Conservation (phyloP, 2,888 invertebrate genomes). For the Dione juno region DNA sequence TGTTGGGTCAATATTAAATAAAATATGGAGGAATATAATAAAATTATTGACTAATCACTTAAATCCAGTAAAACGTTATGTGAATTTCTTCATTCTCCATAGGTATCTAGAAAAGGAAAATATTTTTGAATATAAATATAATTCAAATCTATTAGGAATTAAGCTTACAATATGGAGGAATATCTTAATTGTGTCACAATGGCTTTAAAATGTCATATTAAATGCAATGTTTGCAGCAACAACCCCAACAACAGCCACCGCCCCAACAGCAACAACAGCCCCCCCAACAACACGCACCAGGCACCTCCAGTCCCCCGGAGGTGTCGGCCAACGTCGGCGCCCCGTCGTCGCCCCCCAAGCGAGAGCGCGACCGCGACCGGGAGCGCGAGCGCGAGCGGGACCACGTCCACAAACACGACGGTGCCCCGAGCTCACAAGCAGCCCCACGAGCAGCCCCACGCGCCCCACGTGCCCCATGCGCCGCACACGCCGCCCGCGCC, state of each 20-base stretch:
- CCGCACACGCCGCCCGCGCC: constrained; percentile 50
- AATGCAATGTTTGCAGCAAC: background rate
- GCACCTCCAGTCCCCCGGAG: constrained; percentile 67
- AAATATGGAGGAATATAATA: too few relatives aligned
- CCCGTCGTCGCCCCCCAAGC: constrained; percentile 54
- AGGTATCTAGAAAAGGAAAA: too few relatives aligned
- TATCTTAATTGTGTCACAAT: too few relatives aligned
- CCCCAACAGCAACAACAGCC: constrained; percentile 16
- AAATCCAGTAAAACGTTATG: too few relatives aligned
- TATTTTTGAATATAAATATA: too few relatives aligned
- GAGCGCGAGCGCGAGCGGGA: too few relatives aligned
- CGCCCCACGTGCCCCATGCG: constrained; percentile 16
- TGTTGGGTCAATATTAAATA: too few relatives aligned
- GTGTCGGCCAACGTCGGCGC: constrained; percentile 75
- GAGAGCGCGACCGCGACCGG: constrained; percentile 49
- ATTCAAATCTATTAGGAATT: too few relatives aligned
- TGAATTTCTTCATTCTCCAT: too few relatives aligned
- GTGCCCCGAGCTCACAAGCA: constrained; percentile 30
- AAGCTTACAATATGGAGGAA: too few relatives aligned
- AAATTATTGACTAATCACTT: too few relatives aligned
- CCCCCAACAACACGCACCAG: constrained; percentile 50
- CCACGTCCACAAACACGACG: constrained; percentile 48
- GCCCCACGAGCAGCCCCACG: constrained; percentile 1
- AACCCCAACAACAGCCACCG: background rate
- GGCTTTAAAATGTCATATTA: background rate